These are phyloP conservation scores for Terrapene triunguis DNA, from an alignment of 2,113 vertebrate genomes.

Conservation along the genomic window DNA sequence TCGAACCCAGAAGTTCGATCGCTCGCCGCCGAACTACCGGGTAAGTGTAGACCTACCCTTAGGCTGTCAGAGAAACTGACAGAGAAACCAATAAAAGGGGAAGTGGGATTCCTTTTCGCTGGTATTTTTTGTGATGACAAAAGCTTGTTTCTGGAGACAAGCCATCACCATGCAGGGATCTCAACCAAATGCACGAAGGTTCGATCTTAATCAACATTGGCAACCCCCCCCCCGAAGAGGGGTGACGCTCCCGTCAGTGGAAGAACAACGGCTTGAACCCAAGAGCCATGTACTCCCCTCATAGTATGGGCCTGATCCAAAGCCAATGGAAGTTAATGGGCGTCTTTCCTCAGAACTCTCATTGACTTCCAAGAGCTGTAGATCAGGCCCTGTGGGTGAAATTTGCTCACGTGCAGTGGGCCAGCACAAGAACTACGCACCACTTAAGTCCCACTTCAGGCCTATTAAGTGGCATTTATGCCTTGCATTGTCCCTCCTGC, in stretches of 20 bases:
- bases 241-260: not conserved
- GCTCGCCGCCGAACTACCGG: too few species aligned
- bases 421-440: not conserved
- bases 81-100: not conserved
- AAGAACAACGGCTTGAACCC: not conserved
- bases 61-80: not conserved
- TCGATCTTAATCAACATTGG: not conserved
- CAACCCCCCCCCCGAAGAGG: not conserved
- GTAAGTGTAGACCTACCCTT: too few species aligned
- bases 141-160: not conserved
- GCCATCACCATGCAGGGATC: not conserved
- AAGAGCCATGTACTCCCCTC: accelerated
- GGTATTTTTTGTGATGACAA: not conserved
- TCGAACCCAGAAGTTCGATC: too few species aligned
- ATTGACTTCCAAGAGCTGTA: not conserved
- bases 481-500: not conserved
- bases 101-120: not conserved
- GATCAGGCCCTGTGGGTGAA: not conserved
- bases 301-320: not conserved
- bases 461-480: not conserved
- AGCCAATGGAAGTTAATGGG: not conserved
- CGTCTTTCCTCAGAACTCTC: not conserved
- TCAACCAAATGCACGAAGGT: not conserved
- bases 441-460: not conserved
- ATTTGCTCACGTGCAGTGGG: not conserved